A percentile compares a stretch with the other conserved stretches of the same genome.
Evolutionary conservation across 2,797 vertebrate species (phyloP).

Genomic region (Saxicola maurus): DNA sequence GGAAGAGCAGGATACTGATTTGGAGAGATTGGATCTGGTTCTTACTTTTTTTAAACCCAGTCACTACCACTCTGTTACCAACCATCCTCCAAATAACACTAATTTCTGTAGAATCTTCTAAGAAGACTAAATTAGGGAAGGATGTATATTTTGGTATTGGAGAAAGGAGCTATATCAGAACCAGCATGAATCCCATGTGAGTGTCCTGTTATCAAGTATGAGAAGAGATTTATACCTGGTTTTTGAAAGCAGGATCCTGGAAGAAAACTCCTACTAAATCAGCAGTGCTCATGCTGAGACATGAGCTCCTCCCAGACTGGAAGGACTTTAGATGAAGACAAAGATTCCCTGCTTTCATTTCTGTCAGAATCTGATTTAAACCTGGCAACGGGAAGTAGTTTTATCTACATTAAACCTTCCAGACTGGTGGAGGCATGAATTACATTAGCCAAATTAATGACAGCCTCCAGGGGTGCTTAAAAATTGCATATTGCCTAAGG

Average conservation of each 20-base stretch:
- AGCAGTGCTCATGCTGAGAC: background rate
- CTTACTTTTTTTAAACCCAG: background rate
- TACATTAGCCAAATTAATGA: constrained; percentile 15
- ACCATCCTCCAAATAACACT: background rate
- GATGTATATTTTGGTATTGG: background rate
- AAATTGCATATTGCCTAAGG: constrained; percentile 2
- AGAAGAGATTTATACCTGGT: background rate
- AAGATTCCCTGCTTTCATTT: background rate
- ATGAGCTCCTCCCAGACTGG: background rate
- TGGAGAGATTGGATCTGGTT: background rate
- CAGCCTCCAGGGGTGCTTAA: background rate
- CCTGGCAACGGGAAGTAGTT: background rate
- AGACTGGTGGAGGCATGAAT: background rate
- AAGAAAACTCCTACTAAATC: background rate
- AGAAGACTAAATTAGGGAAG: background rate
- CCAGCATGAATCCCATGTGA: background rate
- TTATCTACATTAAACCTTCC: background rate
- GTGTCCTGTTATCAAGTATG: background rate
- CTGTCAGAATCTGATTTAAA: constrained; percentile 1
- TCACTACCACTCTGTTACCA: background rate
- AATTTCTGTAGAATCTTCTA: background rate
- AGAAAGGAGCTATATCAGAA: background rate
- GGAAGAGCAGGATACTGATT: background rate
- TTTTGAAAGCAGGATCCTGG: background rate
- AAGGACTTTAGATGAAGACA: background rate